These are phyloP conservation scores for Subacronicta megacephala DNA, from an alignment of 2,888 invertebrate genomes.

Conservation along the genomic window DNA sequence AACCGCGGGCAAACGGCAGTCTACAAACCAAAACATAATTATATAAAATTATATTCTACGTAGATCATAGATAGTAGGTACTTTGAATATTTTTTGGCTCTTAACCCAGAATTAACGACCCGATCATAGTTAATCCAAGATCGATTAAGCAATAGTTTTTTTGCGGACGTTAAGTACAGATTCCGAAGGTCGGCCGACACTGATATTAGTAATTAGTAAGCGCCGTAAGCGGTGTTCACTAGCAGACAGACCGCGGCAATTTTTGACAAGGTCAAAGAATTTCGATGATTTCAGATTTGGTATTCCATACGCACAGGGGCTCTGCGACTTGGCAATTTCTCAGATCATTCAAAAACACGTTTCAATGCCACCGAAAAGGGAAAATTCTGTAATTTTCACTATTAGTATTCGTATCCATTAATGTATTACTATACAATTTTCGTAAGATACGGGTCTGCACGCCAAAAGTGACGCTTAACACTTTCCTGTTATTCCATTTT, in stretches of 20 bases:
- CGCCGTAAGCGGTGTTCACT: constrained; percentile 65
- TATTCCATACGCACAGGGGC: constrained; percentile 61
- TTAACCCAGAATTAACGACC: constrained; percentile 42
- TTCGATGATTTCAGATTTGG: constrained; percentile 66
- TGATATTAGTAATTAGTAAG: constrained; percentile 69
- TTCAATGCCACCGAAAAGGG: constrained; percentile 45
- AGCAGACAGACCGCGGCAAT: constrained; percentile 56
- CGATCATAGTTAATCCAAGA: constrained; percentile 50
- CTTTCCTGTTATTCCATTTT: constrained; percentile 29
- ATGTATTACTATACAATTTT: constrained; percentile 29
- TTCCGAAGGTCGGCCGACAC: constrained; percentile 56
- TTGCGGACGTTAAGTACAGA: constrained; percentile 46
- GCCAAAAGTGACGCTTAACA: constrained; percentile 23
- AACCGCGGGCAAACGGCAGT: no score
- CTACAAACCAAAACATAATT: constrained; percentile 6
- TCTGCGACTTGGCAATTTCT: constrained; percentile 46
- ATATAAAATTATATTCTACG: constrained; percentile 1
- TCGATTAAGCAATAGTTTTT: constrained; percentile 57
- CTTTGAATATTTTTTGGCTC: constrained; percentile 35
- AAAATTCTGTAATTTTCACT: constrained; percentile 43
- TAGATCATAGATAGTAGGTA: neutral
- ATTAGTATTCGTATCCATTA: constrained; percentile 48
- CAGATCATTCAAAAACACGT: constrained; percentile 36
- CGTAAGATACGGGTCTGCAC: constrained; percentile 31
- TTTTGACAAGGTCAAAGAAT: constrained; percentile 66